These are phyloP conservation scores for Gastrophryne carolinensis DNA, from an alignment of 2,797 vertebrate species.

Conservation along the genomic window DNA sequence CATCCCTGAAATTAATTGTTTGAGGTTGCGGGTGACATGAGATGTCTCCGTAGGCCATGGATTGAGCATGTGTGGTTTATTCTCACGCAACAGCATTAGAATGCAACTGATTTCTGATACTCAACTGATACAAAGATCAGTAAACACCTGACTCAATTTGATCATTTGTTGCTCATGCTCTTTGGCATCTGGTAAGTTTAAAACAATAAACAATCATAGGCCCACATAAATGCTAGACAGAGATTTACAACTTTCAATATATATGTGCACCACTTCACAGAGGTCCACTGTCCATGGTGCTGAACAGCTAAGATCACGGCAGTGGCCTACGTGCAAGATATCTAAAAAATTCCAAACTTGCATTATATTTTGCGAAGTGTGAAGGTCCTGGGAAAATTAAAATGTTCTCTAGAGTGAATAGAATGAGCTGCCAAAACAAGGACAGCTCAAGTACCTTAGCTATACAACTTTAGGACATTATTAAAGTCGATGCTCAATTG, in stretches of 20 bases:
- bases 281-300: constrained; percentile 38
- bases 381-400: background rate
- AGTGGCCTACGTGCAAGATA: constrained; percentile 16
- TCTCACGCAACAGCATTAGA: too few relatives aligned
- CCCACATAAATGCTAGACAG: background rate
- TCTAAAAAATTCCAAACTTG: background rate
- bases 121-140: too few relatives aligned
- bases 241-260: constrained; percentile 34
- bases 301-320: constrained; percentile 29
- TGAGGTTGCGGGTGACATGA: too few relatives aligned
- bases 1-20: too few relatives aligned
- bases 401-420: background rate
- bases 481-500: too few relatives aligned
- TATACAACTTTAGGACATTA: too few relatives aligned
- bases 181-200: background rate
- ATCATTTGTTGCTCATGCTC: background rate
- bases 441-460: background rate
- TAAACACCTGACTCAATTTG: too few relatives aligned
- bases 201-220: background rate
- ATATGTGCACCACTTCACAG: constrained; percentile 29
- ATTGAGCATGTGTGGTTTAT: too few relatives aligned
- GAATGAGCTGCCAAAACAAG: background rate
- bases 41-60: too few relatives aligned
- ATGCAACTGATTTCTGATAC: too few relatives aligned
- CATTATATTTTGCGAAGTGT: background rate